These are phyloP conservation scores for Nemotelus pantherinus DNA, from an alignment of 2,888 invertebrate genomes.

Conservation along the genomic window DNA sequence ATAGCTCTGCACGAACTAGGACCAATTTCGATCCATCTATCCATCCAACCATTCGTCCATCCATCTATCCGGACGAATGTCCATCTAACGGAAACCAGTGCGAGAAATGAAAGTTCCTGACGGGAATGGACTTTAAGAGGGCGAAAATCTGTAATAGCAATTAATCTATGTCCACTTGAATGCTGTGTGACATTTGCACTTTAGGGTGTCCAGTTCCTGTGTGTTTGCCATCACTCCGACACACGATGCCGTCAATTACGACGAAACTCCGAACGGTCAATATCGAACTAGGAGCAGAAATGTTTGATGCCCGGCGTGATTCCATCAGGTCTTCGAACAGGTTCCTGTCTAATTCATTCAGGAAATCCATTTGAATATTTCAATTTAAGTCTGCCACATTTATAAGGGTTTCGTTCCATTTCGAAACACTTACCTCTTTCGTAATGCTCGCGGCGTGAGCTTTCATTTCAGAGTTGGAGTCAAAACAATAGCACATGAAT, in stretches of 20 bases:
- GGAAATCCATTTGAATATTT: conserved; percentile 50
- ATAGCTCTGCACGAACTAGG: conserved; percentile 30
- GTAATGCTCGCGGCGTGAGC: neutral
- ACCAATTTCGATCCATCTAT: conserved; percentile 4
- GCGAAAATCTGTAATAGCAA: conserved; percentile 48
- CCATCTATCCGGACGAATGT: neutral
- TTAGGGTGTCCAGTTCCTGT: conserved; percentile 40
- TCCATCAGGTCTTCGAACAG: conserved; percentile 21
- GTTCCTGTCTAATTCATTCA: conserved; percentile 47
- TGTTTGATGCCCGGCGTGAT: neutral
- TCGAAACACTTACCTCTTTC: conserved; percentile 6
- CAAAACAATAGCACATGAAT: neutral
- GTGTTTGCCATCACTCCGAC: conserved; percentile 28
- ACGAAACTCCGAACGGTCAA: conserved; percentile 19
- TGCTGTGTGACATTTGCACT: conserved; percentile 51
- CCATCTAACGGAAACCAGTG: neutral
- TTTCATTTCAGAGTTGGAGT: neutral
- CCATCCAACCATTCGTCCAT: conserved; percentile 9
- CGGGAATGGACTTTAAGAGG: conserved; percentile 42
- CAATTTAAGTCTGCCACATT: conserved; percentile 52
- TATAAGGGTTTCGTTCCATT: conserved; percentile 44
- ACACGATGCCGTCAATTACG: conserved; percentile 27
- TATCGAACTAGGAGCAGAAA: neutral
- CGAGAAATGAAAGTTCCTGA: neutral
- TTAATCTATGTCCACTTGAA: conserved; percentile 52